Conservation (phyloP, 2,888 invertebrate genomes). For the Acleris cristana region DNA sequence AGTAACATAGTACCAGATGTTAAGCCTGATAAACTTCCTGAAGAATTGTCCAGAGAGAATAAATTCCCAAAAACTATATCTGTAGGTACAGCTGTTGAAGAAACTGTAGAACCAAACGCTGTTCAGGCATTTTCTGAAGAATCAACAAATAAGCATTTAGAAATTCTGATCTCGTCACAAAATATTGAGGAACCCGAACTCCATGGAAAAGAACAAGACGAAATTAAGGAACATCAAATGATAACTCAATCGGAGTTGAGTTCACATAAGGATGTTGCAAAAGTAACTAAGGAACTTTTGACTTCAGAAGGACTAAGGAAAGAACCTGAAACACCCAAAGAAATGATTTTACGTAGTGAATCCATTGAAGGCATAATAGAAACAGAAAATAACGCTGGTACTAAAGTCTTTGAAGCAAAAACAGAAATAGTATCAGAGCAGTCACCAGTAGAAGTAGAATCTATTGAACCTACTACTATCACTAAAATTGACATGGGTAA, state of each 20-base stretch:
- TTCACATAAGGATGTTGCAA: slow-evolving; percentile 41
- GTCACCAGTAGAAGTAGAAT: slow-evolving; percentile 54
- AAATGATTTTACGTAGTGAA: neutral
- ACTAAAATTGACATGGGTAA: slow-evolving; percentile 54
- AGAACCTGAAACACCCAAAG: neutral
- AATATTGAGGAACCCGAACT: neutral
- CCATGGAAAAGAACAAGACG: neutral
- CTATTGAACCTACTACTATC: slow-evolving; percentile 53
- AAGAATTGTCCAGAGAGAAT: no score
- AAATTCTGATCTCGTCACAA: neutral
- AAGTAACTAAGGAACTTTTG: slow-evolving; percentile 47
- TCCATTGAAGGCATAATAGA: neutral
- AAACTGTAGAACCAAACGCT: no score
- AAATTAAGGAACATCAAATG: slow-evolving; percentile 24
- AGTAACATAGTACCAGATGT: neutral
- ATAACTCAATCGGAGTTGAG: slow-evolving; percentile 43
- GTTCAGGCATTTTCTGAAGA: neutral
- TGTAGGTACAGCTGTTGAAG: no score
- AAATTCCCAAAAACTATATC: no score
- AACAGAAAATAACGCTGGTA: neutral
- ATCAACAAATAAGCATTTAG: neutral
- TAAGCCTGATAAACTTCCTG: neutral
- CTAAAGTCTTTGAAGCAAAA: slow-evolving; percentile 36
- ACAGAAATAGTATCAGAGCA: slow-evolving; percentile 51
- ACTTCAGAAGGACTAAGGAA: slow-evolving; percentile 43